phyloP scores from a whole-genome alignment of 2,888 invertebrate species.

The Tetragnatha montana region DNA sequence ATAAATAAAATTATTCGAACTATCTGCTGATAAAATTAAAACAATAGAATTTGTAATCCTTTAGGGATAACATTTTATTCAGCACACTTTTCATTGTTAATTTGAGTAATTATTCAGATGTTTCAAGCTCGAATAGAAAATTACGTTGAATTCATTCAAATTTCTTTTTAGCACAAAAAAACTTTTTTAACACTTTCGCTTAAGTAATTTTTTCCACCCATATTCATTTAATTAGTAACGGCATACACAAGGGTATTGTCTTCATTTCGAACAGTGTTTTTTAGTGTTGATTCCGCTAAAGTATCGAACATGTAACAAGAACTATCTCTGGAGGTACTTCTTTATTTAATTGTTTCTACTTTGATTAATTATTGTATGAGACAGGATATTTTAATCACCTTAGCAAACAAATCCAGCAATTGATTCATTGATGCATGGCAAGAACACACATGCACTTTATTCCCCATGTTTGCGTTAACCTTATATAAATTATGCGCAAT shows the following conservation, averaged over 20 bases:
- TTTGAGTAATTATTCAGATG: not conserved
- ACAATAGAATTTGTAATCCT: not conserved
- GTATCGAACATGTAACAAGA: not conserved
- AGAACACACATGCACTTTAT: no score
- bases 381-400: no score
- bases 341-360: not conserved
- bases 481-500: no score
- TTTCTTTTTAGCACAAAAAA: not conserved
- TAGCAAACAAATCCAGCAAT: no score
- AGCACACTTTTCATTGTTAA: not conserved
- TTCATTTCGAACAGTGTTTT: not conserved
- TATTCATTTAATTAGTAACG: not conserved
- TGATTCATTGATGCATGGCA: no score
- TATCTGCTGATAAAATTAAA: not conserved
- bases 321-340: not conserved
- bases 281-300: not conserved
- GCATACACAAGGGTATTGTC: not conserved
- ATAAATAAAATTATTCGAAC: no score
- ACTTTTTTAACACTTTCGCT: not conserved
- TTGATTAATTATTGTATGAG: not conserved
- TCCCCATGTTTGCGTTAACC: no score
- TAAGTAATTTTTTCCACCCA: not conserved
- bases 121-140: not conserved
- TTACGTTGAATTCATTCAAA: not conserved
- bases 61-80: not conserved